Conservation (phyloP, 2,888 invertebrate genomes). For the Nasonia oneida region DNA sequence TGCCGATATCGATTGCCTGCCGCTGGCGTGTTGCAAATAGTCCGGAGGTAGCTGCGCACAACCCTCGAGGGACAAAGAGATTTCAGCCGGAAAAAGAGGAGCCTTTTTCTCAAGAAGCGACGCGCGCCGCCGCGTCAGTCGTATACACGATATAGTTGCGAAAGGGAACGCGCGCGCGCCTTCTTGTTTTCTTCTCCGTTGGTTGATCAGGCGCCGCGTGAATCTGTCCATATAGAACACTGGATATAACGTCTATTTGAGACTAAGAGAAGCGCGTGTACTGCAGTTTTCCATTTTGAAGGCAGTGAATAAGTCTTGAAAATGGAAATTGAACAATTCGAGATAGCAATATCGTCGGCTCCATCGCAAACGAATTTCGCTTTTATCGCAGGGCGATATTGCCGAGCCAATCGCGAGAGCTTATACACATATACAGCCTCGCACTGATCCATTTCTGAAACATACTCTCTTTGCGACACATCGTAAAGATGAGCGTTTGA, state of each 20-base stretch:
- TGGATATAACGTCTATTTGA: slow-evolving; percentile 27
- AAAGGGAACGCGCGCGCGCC: not conserved
- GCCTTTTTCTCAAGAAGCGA: not conserved
- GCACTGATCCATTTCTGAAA: not conserved
- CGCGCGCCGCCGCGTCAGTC: not conserved
- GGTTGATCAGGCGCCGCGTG: slow-evolving; percentile 2
- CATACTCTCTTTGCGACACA: not conserved
- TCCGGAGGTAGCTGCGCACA: not conserved
- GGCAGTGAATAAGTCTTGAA: not conserved
- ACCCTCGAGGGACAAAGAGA: slow-evolving; percentile 13
- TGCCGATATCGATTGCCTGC: not conserved
- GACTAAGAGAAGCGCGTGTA: not conserved
- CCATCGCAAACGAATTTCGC: not conserved
- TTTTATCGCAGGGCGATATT: not conserved
- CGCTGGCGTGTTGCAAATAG: not conserved
- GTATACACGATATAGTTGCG: not conserved
- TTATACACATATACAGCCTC: not conserved
- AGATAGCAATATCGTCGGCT: not conserved
- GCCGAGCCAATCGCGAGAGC: not conserved
- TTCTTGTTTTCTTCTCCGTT: slow-evolving; percentile 46
- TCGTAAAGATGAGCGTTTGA: slow-evolving; percentile 14
- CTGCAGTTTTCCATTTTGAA: not conserved
- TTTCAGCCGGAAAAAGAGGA: slow-evolving; percentile 46
- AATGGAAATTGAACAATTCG: not conserved
- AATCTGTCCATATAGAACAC: slow-evolving; percentile 11